A percentile compares a stretch with the other conserved stretches of the same genome.
Conservation (phyloP, 2,113 vertebrate genomes). For the Paramisgurnus dabryanus region DNA sequence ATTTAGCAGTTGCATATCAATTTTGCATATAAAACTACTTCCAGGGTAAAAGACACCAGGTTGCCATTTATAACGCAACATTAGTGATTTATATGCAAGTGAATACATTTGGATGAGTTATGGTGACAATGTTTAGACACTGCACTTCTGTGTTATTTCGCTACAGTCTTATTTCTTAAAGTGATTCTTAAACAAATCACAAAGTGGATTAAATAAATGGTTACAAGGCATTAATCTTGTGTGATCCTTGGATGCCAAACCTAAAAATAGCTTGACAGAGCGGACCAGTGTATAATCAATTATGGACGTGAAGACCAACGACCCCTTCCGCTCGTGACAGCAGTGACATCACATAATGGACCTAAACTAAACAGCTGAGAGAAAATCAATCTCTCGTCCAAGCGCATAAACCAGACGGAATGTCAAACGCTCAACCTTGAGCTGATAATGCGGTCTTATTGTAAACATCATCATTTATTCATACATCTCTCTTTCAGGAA, state of each 20-base stretch:
- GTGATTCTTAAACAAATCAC: background rate
- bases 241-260: background rate
- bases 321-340: background rate
- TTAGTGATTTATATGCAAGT: background rate
- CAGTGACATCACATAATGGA: background rate
- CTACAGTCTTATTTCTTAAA: background rate
- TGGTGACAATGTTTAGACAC: constrained; percentile 6
- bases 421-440: too few relatives aligned
- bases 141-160: background rate
- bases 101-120: constrained; percentile 31
- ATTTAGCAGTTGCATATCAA: too few relatives aligned
- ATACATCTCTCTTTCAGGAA: background rate
- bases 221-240: background rate
- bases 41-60: background rate
- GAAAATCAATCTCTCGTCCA: background rate
- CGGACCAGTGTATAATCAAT: background rate
- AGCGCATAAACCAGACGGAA: background rate
- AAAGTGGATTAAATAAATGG: background rate
- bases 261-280: constrained; percentile 12
- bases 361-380: background rate
- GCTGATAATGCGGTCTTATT: too few relatives aligned
- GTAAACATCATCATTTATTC: background rate
- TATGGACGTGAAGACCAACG: background rate
- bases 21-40: too few relatives aligned
- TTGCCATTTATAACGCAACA: background rate